Evolutionary conservation across 2,113 vertebrate genomes (phyloP), one percentile per base, ranked within the genome.

Genomic region (Burhinus bistriatus): DNA sequence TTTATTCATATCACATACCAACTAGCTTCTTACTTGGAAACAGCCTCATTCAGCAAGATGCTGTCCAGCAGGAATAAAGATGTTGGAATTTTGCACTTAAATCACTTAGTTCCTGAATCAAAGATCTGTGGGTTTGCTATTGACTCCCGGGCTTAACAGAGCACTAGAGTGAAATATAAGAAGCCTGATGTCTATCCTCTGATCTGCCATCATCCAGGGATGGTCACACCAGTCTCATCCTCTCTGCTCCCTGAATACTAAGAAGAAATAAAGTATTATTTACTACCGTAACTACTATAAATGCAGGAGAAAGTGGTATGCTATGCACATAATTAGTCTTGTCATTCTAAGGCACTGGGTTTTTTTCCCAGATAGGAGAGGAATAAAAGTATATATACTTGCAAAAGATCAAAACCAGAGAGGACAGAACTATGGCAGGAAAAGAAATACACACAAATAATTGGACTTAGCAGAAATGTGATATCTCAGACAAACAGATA

Each of bases 211-310:
- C 1, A 0, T 30, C 61, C 20, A 27, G 38, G 42, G 22, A 26
- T 49, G 32, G 44, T 12, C 65, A 52, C 0, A 0, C 25, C 0
- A 0, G 36, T 47, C 70, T 40, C 49, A 15, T 49, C 66, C 51
- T 85, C 55, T 68, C 73, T 61, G 9, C n/a, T 79, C 15, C 23
- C 49, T 70, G 40, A 83, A 88, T 38, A 29, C 20, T 66, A 83
- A 85, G 69, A 44, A 70, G 58, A 94, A 93, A 95, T 19, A 80
- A 95, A 94, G 59, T 64, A 42, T 45, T 92, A 61, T 88, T 95
- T 97, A 82, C 73, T 38, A 64, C 51, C 5, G 1, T 65, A 57
- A 44, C 69, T 30, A 9, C 26, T 78, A 30, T 19, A 68, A 88
- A 91, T 34, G 51, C 42, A 42, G 88, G 64, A 90, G 40, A 78